These are phyloP conservation scores for Pristionchus exspectatus DNA, from an alignment of 2,888 invertebrate species.

Conservation along the genomic window DNA sequence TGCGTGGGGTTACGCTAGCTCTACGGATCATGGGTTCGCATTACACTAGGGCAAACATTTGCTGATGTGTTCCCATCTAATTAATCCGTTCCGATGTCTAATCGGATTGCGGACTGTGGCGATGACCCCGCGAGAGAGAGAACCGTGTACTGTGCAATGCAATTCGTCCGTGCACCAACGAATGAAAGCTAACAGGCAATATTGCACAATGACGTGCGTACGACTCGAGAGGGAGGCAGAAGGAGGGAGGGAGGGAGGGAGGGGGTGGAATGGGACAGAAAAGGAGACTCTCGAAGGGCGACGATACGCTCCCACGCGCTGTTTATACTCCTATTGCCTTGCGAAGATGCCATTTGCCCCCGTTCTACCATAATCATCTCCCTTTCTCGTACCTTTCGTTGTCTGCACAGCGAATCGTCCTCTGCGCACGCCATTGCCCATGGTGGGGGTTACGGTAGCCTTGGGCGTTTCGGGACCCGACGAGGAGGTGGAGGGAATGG, in stretches of 20 bases:
- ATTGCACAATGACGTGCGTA: conserved; percentile 43
- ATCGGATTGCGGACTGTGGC: conserved; percentile 28
- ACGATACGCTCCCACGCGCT: neutral
- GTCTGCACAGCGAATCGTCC: conserved; percentile 52
- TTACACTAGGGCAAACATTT: conserved; percentile 19
- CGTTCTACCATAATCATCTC: neutral
- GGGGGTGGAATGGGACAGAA: neutral
- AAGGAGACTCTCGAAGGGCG: neutral
- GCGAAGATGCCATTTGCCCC: neutral
- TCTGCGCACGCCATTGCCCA: conserved; percentile 1
- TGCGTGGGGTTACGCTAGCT: neutral
- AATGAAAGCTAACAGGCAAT: neutral
- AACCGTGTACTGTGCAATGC: too few relatives aligned
- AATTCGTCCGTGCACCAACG: neutral
- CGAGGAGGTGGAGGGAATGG: conserved; percentile 44
- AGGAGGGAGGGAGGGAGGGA: neutral
- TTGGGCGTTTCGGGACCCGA: conserved; percentile 25
- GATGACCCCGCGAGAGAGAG: conserved; percentile 1
- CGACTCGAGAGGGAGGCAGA: neutral
- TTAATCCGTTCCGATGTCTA: conserved; percentile 44
- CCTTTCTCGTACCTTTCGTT: neutral
- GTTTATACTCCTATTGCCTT: neutral
- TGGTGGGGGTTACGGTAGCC: conserved; percentile 23
- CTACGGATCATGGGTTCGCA: neutral
- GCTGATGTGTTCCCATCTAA: neutral